Conservation (phyloP, 2,113 vertebrate genomes). For the Helogale parvula region DNA sequence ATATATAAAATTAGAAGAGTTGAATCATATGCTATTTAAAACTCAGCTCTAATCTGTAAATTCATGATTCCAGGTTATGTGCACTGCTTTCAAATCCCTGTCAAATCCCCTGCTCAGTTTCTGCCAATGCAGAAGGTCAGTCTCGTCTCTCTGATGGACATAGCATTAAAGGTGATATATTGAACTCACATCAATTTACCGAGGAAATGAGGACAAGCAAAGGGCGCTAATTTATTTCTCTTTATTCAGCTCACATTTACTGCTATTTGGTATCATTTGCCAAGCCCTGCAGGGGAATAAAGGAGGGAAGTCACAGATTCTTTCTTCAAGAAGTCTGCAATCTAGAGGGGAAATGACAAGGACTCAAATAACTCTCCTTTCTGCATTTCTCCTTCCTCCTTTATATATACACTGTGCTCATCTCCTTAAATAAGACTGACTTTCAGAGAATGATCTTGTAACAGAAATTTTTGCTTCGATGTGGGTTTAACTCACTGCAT, state of each 20-base stretch:
- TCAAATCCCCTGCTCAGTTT: conserved; percentile 17
- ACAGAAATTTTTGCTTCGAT: neutral
- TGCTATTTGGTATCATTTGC: conserved; percentile 17
- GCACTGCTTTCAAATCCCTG: neutral
- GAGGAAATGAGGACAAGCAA: neutral
- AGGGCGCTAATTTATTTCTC: conserved; percentile 33
- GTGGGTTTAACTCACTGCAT: conserved; percentile 5
- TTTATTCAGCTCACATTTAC: neutral
- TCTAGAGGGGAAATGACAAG: neutral
- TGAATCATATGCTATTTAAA: conserved; percentile 29
- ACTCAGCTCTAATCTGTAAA: conserved; percentile 44
- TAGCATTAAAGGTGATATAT: neutral
- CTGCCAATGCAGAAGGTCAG: conserved; percentile 41
- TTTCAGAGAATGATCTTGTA: neutral
- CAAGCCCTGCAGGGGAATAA: conserved; percentile 20
- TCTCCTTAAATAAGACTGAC: neutral
- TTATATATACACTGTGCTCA: neutral
- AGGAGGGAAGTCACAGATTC: neutral
- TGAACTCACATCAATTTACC: neutral
- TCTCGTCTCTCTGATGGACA: neutral
- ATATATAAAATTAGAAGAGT: conserved; percentile 6
- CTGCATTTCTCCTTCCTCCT: neutral
- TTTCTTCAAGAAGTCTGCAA: conserved; percentile 23
- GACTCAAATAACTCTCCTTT: neutral
- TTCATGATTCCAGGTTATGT: neutral